Conservation (phyloP, 2,888 invertebrate genomes). For the Gasteruption jaculator region DNA sequence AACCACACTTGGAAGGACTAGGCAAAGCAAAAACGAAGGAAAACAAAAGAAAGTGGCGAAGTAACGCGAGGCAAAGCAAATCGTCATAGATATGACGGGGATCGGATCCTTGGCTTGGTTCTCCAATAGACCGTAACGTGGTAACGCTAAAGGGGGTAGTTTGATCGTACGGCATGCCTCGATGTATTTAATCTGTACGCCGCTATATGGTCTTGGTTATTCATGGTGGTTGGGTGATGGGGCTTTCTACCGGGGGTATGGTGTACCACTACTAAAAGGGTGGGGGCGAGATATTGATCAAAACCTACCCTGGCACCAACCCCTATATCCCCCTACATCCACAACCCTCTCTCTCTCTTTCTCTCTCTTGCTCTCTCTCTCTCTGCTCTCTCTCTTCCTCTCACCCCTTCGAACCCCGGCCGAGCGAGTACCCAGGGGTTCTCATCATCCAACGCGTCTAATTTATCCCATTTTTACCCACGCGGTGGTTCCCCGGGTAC, state of each 20-base stretch:
- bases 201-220: slow-evolving; percentile 47
- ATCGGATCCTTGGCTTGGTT: too few species aligned
- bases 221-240: slow-evolving; percentile 48
- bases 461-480: not conserved
- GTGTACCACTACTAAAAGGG: slow-evolving; percentile 44
- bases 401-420: slow-evolving; percentile 31
- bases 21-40: too few species aligned
- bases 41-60: too few species aligned
- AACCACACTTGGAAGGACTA: too few species aligned
- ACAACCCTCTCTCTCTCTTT: slow-evolving; percentile 24
- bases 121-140: too few species aligned
- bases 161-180: slow-evolving; percentile 38
- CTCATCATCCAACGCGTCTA: slow-evolving; percentile 27
- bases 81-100: too few species aligned
- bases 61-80: too few species aligned
- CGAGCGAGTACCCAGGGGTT: slow-evolving; percentile 44
- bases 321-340: slow-evolving; percentile 29
- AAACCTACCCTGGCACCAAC: slow-evolving; percentile 51
- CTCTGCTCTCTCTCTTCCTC: slow-evolving; percentile 40
- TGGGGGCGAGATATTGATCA: slow-evolving; percentile 52
- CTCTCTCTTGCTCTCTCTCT: slow-evolving; percentile 27
- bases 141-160: slow-evolving; percentile 30
- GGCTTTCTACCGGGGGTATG: slow-evolving; percentile 39
- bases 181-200: slow-evolving; percentile 44
- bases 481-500: not conserved